Conservation (phyloP, 2,113 vertebrate species). For the Melospiza melodia region DNA sequence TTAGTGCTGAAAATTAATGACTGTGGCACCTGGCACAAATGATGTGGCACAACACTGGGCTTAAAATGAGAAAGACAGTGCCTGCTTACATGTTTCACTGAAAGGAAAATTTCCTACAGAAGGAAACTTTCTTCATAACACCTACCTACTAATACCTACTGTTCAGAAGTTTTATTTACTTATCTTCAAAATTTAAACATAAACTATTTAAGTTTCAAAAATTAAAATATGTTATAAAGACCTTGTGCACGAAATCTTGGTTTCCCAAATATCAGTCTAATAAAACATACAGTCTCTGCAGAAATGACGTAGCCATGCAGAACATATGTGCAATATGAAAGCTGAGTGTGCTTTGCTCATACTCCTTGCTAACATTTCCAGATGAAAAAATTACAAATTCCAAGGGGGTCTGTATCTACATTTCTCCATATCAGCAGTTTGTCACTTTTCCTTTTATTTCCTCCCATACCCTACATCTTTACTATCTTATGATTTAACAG, state of each 20-base stretch:
- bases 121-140: not conserved
- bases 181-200: not conserved
- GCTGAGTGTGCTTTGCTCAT: not conserved
- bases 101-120: not conserved
- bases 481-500: not conserved
- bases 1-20: not conserved
- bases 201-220: not conserved
- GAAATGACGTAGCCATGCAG: not conserved
- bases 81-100: not conserved
- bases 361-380: not conserved
- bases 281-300: not conserved
- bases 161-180: not conserved
- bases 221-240: not conserved
- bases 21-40: not conserved
- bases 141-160: not conserved
- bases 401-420: not conserved
- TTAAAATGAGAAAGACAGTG: not conserved
- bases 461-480: not conserved
- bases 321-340: not conserved
- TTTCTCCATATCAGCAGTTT: not conserved
- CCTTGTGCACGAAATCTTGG: not conserved
- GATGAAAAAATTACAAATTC: not conserved
- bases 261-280: not conserved
- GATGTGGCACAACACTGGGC: not conserved
- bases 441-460: not conserved